Base-by-base conservation (phyloP, 2,888 invertebrate species). In the Sabatieria punctata region DNA sequence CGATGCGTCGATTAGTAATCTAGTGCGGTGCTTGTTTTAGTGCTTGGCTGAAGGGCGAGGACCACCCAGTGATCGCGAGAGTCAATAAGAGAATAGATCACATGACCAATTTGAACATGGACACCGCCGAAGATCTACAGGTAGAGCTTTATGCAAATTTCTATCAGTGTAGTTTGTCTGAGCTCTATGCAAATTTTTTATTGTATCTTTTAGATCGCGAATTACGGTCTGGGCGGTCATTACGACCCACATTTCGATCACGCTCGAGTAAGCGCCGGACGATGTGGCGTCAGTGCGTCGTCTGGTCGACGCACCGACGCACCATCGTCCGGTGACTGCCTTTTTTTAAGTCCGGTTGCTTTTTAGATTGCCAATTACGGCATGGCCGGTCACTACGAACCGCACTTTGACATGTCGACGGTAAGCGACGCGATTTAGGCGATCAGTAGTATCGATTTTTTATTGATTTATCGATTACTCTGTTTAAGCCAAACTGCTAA, bases 151-250 rank as follows among this genome's bases (percentile, higher is more conserved):
- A 8, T 38, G 19, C 38, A n/a, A 38, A 38, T 8, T 38, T 8
- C 19, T 19, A 11, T 8, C 19, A 8, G 6, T 38, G 38, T 19
- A 21, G 8, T 38, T 6, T n/a, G 22, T 21, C 19, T 6, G 11
- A 19, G 38, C 22, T 19, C 6, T 38, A 38, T n/a, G n/a, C n/a
- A 38, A 11, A 38, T 6, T 38, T 11, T 38, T 6, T 21, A 19
- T n/a, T 38, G 38, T 38, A 36, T 48, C 43, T 58, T 65, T 38
- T 59, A 73, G 70, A 86, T 95, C 41, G 93, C 89, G 51, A 97
- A 95, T 72, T 97, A 97, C 68, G 95, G 95, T 22, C 85, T 95
- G 55, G 95, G 93, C 2, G 95, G 95, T 0, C 95, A 95, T 67
- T 97, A 95, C 67, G 93, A 93, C 63, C 93, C 95, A 15, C 97